These are phyloP conservation scores for Pseudolycoriella hygida DNA, from an alignment of 2,888 invertebrate genomes.

Conservation along the genomic window DNA sequence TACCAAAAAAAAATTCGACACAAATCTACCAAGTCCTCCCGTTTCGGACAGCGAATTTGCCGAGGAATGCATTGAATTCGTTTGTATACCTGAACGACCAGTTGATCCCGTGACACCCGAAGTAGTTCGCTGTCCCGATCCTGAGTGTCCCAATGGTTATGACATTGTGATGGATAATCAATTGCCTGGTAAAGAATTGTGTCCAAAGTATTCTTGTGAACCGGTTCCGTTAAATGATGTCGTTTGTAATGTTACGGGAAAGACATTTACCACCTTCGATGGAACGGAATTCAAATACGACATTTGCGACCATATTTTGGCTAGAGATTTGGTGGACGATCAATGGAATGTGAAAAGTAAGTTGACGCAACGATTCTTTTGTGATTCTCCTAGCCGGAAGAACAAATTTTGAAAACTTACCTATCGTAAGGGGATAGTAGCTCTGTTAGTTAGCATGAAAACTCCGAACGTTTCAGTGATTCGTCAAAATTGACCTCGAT, in stretches of 20 bases:
- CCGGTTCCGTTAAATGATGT: constrained; percentile 44
- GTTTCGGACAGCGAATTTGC: constrained; percentile 6
- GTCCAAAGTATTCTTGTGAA: constrained; percentile 42
- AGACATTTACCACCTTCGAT: constrained; percentile 66
- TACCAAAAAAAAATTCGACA: background rate
- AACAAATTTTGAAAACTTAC: too few species aligned
- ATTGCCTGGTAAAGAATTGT: constrained; percentile 22
- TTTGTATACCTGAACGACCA: constrained; percentile 22
- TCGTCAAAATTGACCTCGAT: too few species aligned
- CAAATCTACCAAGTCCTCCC: background rate
- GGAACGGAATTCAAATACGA: constrained; percentile 61
- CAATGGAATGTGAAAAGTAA: constrained; percentile 55
- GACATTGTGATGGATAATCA: constrained; percentile 31
- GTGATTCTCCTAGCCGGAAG: too few species aligned
- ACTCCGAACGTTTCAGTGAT: too few species aligned
- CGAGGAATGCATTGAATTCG: constrained; percentile 24
- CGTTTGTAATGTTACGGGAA: constrained; percentile 44
- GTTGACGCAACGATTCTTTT: too few species aligned
- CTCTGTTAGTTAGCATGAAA: too few species aligned
- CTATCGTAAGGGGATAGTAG: too few species aligned
- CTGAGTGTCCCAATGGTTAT: constrained; percentile 42
- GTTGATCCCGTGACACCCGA: background rate
- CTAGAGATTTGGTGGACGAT: constrained; percentile 44
- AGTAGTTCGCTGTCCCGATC: constrained; percentile 27
- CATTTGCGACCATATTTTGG: constrained; percentile 60